Evolutionary conservation across 1,140 invertebrate genomes (phyloP).

Genomic region (Stratiolaelaps scimitus): DNA sequence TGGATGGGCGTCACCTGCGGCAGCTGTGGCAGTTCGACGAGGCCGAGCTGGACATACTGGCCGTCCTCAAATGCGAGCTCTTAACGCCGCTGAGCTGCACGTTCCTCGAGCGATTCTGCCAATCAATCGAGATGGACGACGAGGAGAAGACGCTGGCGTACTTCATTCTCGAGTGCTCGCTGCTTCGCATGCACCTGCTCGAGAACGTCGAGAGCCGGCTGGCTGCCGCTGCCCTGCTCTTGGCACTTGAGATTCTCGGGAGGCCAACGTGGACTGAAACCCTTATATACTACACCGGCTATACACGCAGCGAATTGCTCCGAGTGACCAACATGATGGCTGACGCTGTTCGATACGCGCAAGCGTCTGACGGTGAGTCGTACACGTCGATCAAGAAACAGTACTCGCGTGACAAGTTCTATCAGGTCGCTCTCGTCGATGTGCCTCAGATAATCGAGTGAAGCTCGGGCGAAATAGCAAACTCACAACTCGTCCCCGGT

Average conservation of each 20-base stretch:
- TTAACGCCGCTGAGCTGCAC: slow-evolving; percentile 91
- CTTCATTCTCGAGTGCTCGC: slow-evolving; percentile 78
- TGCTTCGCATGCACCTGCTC: slow-evolving; percentile 79
- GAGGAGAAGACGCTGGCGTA: slow-evolving; percentile 77
- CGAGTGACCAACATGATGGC: slow-evolving; percentile 42
- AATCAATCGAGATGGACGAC: slow-evolving; percentile 78
- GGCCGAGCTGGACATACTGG: slow-evolving; percentile 81
- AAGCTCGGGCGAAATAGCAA: no score
- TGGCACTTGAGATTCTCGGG: slow-evolving; percentile 61
- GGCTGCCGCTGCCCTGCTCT: slow-evolving; percentile 66
- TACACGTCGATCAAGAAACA: no score
- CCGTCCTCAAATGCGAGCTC: slow-evolving; percentile 71
- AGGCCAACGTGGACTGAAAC: slow-evolving; percentile 44
- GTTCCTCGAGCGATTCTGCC: slow-evolving; percentile 83
- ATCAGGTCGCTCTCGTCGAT: not conserved
- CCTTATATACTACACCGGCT: slow-evolving; percentile 44
- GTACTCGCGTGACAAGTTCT: slow-evolving; percentile 1
- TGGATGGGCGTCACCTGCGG: slow-evolving; percentile 77
- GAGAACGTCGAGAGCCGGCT: slow-evolving; percentile 67
- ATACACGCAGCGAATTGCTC: slow-evolving; percentile 41
- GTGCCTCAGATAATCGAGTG: no score
- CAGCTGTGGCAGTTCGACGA: slow-evolving; percentile 64
- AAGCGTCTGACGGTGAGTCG: slow-evolving; percentile 43
- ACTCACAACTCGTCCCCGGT: no score
- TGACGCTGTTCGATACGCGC: slow-evolving; percentile 41